phyloP scores from a whole-genome alignment of 2,797 vertebrate species.

The Pantherophis vulpinus region DNA sequence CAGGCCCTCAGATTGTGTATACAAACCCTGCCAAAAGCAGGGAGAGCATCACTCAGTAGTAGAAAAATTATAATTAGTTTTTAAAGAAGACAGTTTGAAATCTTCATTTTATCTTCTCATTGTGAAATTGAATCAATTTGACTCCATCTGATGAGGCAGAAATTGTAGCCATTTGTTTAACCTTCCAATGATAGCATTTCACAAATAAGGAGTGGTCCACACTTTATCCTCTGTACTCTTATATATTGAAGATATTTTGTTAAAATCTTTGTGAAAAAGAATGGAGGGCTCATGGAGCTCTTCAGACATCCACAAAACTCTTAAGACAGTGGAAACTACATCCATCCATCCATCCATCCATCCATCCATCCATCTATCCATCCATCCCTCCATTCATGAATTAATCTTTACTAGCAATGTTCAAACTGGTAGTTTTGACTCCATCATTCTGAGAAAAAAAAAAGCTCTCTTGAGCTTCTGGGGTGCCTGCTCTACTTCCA shows the following conservation, averaged over 20 bases:
- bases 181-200: conserved; percentile 65
- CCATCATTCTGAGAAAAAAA: neutral
- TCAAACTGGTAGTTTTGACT: neutral
- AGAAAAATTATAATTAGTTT: conserved; percentile 67
- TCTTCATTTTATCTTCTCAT: conserved; percentile 60
- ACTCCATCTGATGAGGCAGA: conserved; percentile 59
- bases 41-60: conserved; percentile 52
- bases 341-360: too few relatives aligned
- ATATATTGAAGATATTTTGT: conserved; percentile 49
- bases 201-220: conserved; percentile 43
- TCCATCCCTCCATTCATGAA: neutral
- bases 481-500: neutral
- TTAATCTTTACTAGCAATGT: neutral
- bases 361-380: too few relatives aligned
- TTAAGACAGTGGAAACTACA: neutral
- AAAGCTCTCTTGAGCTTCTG: neutral
- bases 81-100: conserved; percentile 71
- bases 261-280: conserved; percentile 43
- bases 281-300: conserved; percentile 28
- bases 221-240: conserved; percentile 31
- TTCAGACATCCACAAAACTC: neutral
- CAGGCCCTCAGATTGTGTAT: conserved; percentile 22
- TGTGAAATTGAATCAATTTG: conserved; percentile 70
- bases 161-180: conserved; percentile 58
- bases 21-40: conserved; percentile 63